A percentile compares a stretch with the other conserved stretches of the same genome.
phyloP scores from a whole-genome alignment of 2,113 vertebrate genomes.

The Microcebus lehilahytsara region DNA sequence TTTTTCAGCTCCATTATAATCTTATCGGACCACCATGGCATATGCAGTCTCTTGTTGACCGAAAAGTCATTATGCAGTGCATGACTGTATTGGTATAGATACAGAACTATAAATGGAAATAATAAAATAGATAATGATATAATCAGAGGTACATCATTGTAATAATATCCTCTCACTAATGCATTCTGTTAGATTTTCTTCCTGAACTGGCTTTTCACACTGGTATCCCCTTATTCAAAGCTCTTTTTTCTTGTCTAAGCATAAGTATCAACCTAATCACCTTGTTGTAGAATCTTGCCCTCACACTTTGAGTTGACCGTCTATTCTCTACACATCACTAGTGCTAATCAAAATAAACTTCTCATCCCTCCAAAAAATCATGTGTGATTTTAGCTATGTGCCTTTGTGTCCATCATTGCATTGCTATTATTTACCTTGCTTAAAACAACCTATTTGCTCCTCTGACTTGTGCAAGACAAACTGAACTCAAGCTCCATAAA shows the following conservation, averaged over 20 bases:
- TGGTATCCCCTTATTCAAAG: background rate
- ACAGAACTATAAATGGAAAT: background rate
- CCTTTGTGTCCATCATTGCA: background rate
- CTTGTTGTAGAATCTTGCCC: background rate
- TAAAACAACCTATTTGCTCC: background rate
- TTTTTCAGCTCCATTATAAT: background rate
- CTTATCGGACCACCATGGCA: background rate
- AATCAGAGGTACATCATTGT: background rate
- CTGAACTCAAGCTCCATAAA: slow-evolving; percentile 36
- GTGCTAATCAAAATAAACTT: background rate
- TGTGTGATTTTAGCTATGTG: background rate
- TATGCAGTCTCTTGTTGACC: background rate
- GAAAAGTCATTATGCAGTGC: background rate
- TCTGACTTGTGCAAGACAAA: background rate
- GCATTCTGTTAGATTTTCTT: background rate
- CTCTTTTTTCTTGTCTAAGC: background rate
- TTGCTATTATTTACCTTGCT: background rate
- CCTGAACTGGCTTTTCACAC: background rate
- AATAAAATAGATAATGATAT: background rate
- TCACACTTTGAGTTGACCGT: background rate
- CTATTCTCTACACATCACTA: background rate
- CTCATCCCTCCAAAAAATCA: background rate
- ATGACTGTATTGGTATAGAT: background rate
- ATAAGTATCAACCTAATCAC: background rate
- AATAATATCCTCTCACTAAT: background rate